These are phyloP conservation scores for Pelecanus crispus DNA, from an alignment of 2,113 vertebrate species.

Conservation along the genomic window DNA sequence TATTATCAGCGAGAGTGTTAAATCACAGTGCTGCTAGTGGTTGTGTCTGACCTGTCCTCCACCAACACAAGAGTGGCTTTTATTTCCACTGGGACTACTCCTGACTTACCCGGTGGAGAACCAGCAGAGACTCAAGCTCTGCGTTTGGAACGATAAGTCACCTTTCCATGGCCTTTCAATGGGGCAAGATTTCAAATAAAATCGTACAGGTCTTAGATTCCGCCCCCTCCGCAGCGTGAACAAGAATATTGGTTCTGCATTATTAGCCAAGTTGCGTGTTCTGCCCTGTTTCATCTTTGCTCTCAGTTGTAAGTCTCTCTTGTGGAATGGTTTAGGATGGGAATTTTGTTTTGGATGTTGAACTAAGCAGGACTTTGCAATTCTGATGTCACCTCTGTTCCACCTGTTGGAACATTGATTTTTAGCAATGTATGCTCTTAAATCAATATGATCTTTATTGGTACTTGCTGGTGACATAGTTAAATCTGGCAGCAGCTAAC, in stretches of 20 bases:
- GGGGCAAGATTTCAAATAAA: not conserved
- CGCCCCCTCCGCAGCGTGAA: not conserved
- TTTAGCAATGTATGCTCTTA: not conserved
- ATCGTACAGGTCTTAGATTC: not conserved
- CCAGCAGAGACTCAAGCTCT: not conserved
- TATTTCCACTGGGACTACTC: not conserved
- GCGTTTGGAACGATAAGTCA: not conserved
- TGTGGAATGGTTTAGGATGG: not conserved
- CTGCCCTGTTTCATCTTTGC: not conserved
- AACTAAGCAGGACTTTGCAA: not conserved
- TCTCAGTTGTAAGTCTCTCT: not conserved
- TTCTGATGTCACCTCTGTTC: conserved; percentile 29
- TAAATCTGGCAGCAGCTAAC: not conserved
- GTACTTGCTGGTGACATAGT: not conserved
- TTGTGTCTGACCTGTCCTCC: not conserved
- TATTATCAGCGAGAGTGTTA: not conserved
- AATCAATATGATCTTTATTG: not conserved
- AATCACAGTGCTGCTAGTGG: not conserved
- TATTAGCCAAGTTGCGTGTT: not conserved
- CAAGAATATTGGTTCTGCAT: not conserved
- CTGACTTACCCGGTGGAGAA: not conserved
- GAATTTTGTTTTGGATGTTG: not conserved
- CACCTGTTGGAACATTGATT: conserved; percentile 39
- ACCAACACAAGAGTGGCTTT: not conserved
- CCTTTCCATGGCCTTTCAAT: not conserved